These are phyloP conservation scores for Chaitophorus viminalis DNA, from an alignment of 2,888 invertebrate species.

Conservation along the genomic window DNA sequence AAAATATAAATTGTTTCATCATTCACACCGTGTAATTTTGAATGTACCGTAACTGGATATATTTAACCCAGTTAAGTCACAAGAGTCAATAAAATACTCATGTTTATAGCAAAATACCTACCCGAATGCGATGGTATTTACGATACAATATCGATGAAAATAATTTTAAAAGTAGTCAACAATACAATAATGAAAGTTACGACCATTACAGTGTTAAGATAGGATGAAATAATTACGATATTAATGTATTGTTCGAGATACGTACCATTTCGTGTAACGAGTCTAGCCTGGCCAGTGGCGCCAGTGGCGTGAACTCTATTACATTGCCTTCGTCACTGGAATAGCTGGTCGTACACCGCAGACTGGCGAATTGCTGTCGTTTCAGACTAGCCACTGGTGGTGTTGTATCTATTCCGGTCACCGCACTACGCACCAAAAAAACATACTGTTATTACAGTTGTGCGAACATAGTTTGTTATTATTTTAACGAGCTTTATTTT, in stretches of 20 bases:
- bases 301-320: constrained; percentile 63
- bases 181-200: too few relatives aligned
- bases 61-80: too few relatives aligned
- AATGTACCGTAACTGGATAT: too few relatives aligned
- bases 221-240: background rate
- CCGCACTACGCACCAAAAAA: background rate
- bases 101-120: too few relatives aligned
- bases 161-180: too few relatives aligned
- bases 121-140: too few relatives aligned
- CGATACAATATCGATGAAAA: too few relatives aligned
- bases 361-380: constrained; percentile 65
- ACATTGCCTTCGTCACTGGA: constrained; percentile 64
- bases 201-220: too few relatives aligned
- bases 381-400: constrained; percentile 63
- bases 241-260: background rate
- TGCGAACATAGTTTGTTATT: too few relatives aligned
- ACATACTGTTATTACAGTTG: background rate
- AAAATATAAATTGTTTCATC: too few relatives aligned
- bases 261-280: constrained; percentile 65
- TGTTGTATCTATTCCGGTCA: constrained; percentile 8
- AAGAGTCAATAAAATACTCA: too few relatives aligned
- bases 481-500: background rate
- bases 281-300: constrained; percentile 65
- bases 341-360: constrained; percentile 64
- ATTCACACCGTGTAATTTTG: too few relatives aligned